Conservation (phyloP, 1,140 invertebrate species). For the Rhizoglyphus robini region DNA sequence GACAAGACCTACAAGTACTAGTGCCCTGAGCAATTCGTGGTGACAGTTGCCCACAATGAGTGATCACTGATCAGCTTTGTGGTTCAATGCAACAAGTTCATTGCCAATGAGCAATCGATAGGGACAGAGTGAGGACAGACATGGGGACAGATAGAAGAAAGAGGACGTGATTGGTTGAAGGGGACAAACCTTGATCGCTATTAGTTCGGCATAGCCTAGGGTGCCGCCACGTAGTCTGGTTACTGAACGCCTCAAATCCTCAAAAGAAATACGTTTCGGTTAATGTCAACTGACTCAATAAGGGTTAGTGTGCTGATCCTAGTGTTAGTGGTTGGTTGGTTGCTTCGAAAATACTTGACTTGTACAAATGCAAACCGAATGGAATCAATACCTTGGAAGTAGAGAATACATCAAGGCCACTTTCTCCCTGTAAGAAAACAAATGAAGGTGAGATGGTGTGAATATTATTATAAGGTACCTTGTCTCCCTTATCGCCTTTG, state of each 20-base stretch:
- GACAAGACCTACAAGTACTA: too few relatives aligned
- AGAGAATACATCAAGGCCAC: slow-evolving; percentile 26
- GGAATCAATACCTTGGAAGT: slow-evolving; percentile 26
- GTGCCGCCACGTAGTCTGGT: slow-evolving; percentile 69
- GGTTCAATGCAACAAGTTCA: too few relatives aligned
- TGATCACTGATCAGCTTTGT: too few relatives aligned
- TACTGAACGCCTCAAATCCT: slow-evolving; percentile 80
- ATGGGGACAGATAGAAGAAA: too few relatives aligned
- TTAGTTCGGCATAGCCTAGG: slow-evolving; percentile 79
- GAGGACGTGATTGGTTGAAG: too few relatives aligned
- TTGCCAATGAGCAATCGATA: too few relatives aligned
- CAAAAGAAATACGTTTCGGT: background rate
- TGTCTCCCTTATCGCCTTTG: slow-evolving; percentile 62
- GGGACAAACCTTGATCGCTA: slow-evolving; percentile 70
- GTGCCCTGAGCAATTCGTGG: too few relatives aligned
- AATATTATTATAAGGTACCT: slow-evolving; percentile 25
- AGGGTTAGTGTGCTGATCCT: background rate
- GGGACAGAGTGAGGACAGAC: too few relatives aligned
- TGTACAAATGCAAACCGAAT: background rate
- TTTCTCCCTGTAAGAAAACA: slow-evolving; percentile 25
- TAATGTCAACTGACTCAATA: background rate
- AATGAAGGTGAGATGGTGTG: slow-evolving; percentile 13
- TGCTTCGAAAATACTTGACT: background rate
- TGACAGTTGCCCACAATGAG: background rate
- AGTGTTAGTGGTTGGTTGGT: background rate